A percentile compares a stretch with the other conserved stretches of the same genome.
phyloP scores from a whole-genome alignment of 2,113 vertebrate genomes.

The Planiliza haematocheilus region DNA sequence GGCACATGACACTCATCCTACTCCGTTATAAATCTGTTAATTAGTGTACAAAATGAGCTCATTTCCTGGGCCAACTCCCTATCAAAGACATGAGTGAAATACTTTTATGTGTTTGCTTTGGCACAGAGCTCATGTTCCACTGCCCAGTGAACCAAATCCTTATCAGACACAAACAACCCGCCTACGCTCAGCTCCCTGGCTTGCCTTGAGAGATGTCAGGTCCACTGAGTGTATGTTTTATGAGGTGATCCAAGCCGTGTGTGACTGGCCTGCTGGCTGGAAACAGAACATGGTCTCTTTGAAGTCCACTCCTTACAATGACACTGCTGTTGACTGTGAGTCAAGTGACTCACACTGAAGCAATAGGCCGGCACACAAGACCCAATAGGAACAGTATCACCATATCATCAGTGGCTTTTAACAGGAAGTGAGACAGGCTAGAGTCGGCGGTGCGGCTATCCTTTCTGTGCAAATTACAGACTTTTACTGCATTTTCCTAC shows the following conservation, averaged over 20 bases:
- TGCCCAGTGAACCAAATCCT: constrained; percentile 71
- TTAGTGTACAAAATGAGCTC: constrained; percentile 65
- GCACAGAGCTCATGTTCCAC: constrained; percentile 50
- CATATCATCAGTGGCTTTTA: constrained; percentile 29
- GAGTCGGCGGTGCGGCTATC: background rate
- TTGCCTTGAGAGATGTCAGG: constrained; percentile 68
- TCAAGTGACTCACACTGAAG: constrained; percentile 54
- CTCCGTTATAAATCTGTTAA: constrained; percentile 65
- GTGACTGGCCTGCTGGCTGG: constrained; percentile 54
- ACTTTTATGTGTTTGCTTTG: constrained; percentile 75
- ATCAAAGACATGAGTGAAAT: constrained; percentile 71
- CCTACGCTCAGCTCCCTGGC: constrained; percentile 66
- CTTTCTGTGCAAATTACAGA: constrained; percentile 44
- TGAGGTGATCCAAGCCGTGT: constrained; percentile 66
- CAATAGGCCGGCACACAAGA: constrained; percentile 27
- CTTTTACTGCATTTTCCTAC: constrained; percentile 1
- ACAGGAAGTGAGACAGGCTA: constrained; percentile 18
- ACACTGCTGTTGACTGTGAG: constrained; percentile 54
- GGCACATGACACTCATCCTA: constrained; percentile 50
- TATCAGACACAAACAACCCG: constrained; percentile 77
- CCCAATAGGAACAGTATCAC: constrained; percentile 41
- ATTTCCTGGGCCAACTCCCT: constrained; percentile 58
- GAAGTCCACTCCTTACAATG: constrained; percentile 56
- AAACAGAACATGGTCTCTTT: constrained; percentile 50
- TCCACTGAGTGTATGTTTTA: constrained; percentile 63